A percentile compares a stretch with the other conserved stretches of the same genome.
Evolutionary conservation across 2,113 vertebrate genomes (phyloP).

Genomic region (Morone chrysops): DNA sequence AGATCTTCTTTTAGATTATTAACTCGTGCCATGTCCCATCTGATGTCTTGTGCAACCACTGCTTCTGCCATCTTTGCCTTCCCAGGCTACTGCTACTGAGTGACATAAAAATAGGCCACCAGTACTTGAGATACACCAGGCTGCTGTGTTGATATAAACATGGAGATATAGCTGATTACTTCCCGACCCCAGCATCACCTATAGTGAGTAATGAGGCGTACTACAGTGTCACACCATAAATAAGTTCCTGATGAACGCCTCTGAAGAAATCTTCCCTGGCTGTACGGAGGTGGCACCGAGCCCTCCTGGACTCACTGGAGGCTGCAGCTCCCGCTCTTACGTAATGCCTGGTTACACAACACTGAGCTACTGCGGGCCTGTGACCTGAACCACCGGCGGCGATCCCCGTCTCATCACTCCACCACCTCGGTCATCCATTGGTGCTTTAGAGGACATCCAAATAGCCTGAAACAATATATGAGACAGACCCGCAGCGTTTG

Average conservation of each 20-base stretch:
- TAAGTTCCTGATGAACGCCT: background rate
- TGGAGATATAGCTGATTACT: background rate
- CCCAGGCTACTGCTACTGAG: background rate
- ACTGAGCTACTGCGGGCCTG: constrained; percentile 21
- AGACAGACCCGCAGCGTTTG: constrained; percentile 2
- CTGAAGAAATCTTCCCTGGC: constrained; percentile 26
- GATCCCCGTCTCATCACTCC: constrained; percentile 41
- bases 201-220: background rate
- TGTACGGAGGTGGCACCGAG: constrained; percentile 44
- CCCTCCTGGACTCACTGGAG: constrained; percentile 42
- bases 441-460: constrained; percentile 29
- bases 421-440: constrained; percentile 7
- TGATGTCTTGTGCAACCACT: background rate
- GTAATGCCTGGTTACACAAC: constrained; percentile 77
- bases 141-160: background rate
- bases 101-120: background rate
- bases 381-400: constrained; percentile 52
- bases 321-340: constrained; percentile 53
- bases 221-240: background rate
- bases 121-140: background rate
- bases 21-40: too few species aligned
- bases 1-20: background rate
- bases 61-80: background rate
- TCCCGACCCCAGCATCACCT: background rate
- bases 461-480: constrained; percentile 1